Conservation (phyloP, 2,797 vertebrate species). For the Rhinoraja longicauda region DNA sequence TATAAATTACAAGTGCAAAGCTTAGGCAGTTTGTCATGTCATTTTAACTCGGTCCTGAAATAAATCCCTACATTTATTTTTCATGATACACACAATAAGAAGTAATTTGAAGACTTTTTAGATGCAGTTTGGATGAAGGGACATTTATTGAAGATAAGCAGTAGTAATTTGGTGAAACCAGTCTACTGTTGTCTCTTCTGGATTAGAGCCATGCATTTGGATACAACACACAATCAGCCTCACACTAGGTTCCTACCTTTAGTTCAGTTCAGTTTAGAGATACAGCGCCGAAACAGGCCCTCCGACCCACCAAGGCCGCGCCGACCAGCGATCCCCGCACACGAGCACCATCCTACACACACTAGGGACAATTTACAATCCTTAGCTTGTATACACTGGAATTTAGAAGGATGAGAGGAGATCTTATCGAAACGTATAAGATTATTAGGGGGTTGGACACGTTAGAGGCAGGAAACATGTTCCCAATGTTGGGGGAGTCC, state of each 20-base stretch:
- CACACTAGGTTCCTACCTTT: not conserved
- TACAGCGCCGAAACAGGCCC: no score
- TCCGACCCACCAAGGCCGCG: no score
- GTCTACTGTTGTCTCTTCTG: not conserved
- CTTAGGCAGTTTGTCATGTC: conserved; percentile 19
- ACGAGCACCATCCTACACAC: no score
- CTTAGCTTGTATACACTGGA: no score
- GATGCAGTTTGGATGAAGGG: not conserved
- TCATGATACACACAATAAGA: not conserved
- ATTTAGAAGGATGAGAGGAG: no score
- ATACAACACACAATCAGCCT: not conserved
- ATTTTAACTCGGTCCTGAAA: conserved; percentile 10
- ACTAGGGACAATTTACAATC: no score
- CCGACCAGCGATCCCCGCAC: no score
- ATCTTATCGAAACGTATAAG: no score
- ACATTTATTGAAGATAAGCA: not conserved
- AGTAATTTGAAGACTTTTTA: not conserved
- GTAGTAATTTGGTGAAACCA: not conserved
- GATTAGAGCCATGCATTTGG: not conserved
- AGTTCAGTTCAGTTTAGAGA: no score
- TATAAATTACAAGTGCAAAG: not conserved
- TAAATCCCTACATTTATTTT: conserved; percentile 15
- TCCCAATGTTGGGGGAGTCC: no score
- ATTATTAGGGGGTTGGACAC: no score
- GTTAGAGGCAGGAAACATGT: no score